These are phyloP conservation scores for Rissa tridactyla DNA, from an alignment of 2,113 vertebrate genomes.

Conservation along the genomic window DNA sequence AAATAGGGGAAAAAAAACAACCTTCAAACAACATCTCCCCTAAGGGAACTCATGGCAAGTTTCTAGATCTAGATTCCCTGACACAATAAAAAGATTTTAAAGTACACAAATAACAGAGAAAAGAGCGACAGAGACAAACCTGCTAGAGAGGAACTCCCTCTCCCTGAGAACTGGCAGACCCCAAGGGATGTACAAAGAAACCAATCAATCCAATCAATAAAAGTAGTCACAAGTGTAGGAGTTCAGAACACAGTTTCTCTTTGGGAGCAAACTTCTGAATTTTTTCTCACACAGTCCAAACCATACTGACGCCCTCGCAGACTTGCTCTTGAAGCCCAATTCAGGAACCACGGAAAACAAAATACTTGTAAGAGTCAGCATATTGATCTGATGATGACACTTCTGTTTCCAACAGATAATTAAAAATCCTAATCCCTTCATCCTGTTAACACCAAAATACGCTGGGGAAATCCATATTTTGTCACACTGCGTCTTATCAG, in stretches of 20 bases:
- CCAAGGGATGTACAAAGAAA: not conserved
- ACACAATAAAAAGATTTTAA: not conserved
- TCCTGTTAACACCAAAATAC: not conserved
- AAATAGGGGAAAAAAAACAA: not conserved
- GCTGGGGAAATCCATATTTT: not conserved
- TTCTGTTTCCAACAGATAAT: not conserved
- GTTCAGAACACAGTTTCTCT: not conserved
- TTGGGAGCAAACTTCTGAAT: not conserved
- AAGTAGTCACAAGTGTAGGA: not conserved
- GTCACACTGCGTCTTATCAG: not conserved
- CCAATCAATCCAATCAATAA: not conserved
- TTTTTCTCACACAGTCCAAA: not conserved
- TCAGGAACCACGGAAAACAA: not conserved
- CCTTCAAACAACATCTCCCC: not conserved
- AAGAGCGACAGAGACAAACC: not conserved
- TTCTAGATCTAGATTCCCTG: not conserved
- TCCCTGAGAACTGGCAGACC: not conserved
- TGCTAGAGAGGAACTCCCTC: not conserved
- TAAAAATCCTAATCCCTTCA: not conserved
- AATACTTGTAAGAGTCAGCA: not conserved
- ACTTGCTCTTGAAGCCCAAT: not conserved
- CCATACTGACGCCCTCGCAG: fast-evolving
- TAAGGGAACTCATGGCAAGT: not conserved
- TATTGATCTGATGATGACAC: not conserved
- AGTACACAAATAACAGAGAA: not conserved